Base-by-base conservation (phyloP, 2,797 vertebrate genomes). In the Huso huso region DNA sequence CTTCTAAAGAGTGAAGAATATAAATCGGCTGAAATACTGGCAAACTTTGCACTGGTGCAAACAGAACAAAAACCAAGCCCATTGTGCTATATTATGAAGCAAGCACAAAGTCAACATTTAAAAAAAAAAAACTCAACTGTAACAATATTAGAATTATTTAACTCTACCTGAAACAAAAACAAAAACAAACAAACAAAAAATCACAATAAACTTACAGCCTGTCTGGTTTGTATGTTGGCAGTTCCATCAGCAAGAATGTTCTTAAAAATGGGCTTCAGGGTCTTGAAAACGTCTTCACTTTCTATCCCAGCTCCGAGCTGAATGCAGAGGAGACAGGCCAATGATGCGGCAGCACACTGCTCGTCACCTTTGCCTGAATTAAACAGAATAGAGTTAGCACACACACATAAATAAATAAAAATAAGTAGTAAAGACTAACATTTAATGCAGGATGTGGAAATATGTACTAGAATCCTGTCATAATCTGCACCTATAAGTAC, bases 211-310 rank as follows among this genome's bases (percentile, higher is more conserved):
- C 94, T 92, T 83, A 98, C 96, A 69, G 94, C 92, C 77, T 96
- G 95, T 71, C 96, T 88, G 70, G 93, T 92, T 75, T 94, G 93
- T 66, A 91, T 79, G 80, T 85, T 94, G 64, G 94, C 95, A 62
- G 94, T 80, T 77, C 89, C 89, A 69, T 99, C 96, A 71, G 85
- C 90, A 75, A 98, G 85, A 69, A 99, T 93, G 76, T 88, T 95
- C 83, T 93, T 98, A 76, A 98, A 89, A 79, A 97, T 71, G 0
- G 95, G 94, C 78, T 93, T 94, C 70, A 98, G 88, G 62, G 91
- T 91, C 85, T 95, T 95, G 67, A 97, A 91, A 71, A 97, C 89
- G 79, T 98, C 96, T 79, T 98, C 95, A n/a, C 96, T 97, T 83
- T 98, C 96, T 18, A 96, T 93, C 70, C 95, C 95, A 4, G 95